Evolutionary conservation across 2,113 vertebrate species (phyloP), one percentile per base, ranked within the genome.

Genomic region (Ceyx margarethae): DNA sequence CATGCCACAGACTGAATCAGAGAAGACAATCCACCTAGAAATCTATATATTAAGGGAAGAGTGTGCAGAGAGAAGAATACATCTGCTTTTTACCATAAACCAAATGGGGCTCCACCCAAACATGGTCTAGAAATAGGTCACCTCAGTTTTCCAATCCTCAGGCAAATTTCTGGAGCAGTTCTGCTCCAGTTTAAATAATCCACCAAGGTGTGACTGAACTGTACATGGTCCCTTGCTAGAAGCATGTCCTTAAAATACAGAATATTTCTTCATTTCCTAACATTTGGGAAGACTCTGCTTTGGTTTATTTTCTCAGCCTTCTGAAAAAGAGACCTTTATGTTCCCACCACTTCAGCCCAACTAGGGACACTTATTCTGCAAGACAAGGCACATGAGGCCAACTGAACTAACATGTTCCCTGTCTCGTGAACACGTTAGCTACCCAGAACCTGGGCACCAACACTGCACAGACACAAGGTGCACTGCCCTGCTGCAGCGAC

Each of bases 281-380:
- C 7, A 43, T 18, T 58, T 31, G 33, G 20, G 16, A 76, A 73
- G 15, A 8, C 7, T 22, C 25, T 33, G 8, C 31, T 62, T 61
- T 19, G 8, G 6, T 54, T 72, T 79, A 37, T 43, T 76, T 26
- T 37, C 43, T 54, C 0, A 0, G 26, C 11, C 14, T 45, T n/a
- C 42, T 17, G 12, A 37, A 61, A 45, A 14, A 53, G 20, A 48
- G 19, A 53, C 11, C 18, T 56, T 31, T 50, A 14, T 1, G 3
- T 22, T 67, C 43, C 31, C 9, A 61, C n/a, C 54, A 11, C 42
- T 45, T 51, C 66, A 87, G 48, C 12, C 57, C 46, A 66, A 62
- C 2, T 13, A 86, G 2, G 50, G 33, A 77, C 31, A 22, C 0
- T 0, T 60, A 65, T 13, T 35, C 8, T 23, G 20, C n/a, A 73